Evolutionary conservation across 2,888 invertebrate species (phyloP), one percentile per base, ranked within the genome.

Genomic region (Neoscelio sp.): DNA sequence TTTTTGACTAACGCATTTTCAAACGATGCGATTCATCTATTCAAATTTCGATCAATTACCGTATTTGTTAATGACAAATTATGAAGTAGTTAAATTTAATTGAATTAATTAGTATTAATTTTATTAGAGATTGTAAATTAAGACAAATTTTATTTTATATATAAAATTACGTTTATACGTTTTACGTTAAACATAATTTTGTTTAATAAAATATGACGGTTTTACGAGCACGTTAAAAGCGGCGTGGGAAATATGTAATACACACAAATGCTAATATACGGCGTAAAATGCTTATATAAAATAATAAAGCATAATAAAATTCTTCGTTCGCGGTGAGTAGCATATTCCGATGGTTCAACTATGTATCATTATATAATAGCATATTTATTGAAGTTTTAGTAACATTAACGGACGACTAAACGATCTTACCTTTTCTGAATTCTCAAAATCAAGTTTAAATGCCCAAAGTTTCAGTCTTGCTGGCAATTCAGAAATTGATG

Each of bases 371-470:
- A n/a, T n/a, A n/a, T n/a, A n/a, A n/a, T n/a, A n/a, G n/a, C n/a
- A n/a, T n/a, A n/a, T n/a, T n/a, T n/a, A n/a, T n/a, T n/a, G n/a
- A n/a, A n/a, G n/a, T n/a, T n/a, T n/a, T n/a, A n/a, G n/a, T n/a
- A n/a, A n/a, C n/a, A n/a, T n/a, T n/a, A n/a, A n/a, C n/a, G n/a
- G n/a, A n/a, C n/a, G n/a, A n/a, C n/a, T n/a, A n/a, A 38, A 10
- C 10, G 38, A 23, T 7, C 89, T 82, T 91, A 97, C 97, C 91
- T 94, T 93, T 92, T 99, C 99, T 86, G 97, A 95, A 91, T 96
- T 96, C 91, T 99, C 99, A 91, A 98, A 99, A 92, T 99, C 99
- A 82, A 99, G 92, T 90, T 99, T 99, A 92, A 99, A 99, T 78
- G 98, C 96, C 99, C 99, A 99, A 79, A 99, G 93, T 90, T 96